Evolutionary conservation across 2,888 invertebrate species (phyloP), one percentile per base, ranked within the genome.

Genomic region (Euzetes globulus): DNA sequence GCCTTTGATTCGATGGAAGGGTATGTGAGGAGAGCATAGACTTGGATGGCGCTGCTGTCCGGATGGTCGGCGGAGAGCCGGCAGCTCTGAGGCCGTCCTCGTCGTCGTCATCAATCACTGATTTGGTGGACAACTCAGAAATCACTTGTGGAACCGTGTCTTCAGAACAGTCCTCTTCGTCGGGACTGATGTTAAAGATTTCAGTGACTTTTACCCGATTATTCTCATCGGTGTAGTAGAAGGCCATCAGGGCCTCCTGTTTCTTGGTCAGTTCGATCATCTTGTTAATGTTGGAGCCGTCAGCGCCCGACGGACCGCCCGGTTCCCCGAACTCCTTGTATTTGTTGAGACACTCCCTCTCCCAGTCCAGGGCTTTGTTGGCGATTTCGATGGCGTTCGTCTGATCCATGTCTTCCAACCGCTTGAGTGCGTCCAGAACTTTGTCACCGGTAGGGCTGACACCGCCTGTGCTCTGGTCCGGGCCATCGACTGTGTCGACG

Each of bases 221-320:
- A 80, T 91, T 88, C 79, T 90, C 89, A 82, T 94, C 93, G 82
- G 91, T 71, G 41, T 77, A 88, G 82, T 94, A 95, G 84, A 91
- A 94, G 0, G 93, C 90, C 86, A 94, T 91, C 11, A 92, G 85
- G 0, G 94, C 90, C 79, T 95, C 94, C 81, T 94, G 92, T 79
- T 91, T 89, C 63, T 90, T 86, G 72, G 93, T 92, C 79, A 91
- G 91, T 77, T 86, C 83, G 5, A 87, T 81, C 74, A 87, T 85
- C 79, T 86, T 84, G 71, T 87, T 86, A 78, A 87, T 85, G 11
- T 58, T 22, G 13, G 25, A 85, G 79, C 87, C 86, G 71, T 85
- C 84, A 71, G 80, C 76, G 9, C 74, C 75, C 5, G n/a, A n/a
- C n/a, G 29, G 5, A 7, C 27, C 15, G 22, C 19, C 17, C 25